These are phyloP conservation scores for Hydrolagus affinis DNA, from an alignment of 2,113 vertebrate genomes.

Conservation along the genomic window DNA sequence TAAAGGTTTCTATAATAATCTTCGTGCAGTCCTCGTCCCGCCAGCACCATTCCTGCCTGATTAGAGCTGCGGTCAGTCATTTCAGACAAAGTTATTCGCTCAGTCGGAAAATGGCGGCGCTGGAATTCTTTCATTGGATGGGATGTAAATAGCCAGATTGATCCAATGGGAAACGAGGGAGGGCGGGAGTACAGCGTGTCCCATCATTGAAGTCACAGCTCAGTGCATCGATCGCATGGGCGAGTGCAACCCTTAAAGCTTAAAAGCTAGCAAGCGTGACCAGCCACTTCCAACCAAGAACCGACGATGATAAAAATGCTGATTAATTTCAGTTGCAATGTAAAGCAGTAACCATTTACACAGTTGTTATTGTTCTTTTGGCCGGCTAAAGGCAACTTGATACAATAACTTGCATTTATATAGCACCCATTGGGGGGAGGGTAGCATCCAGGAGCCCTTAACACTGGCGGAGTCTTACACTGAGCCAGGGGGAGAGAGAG, in stretches of 20 bases:
- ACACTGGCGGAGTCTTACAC: no score
- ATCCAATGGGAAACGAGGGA: conserved; percentile 45
- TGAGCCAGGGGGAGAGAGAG: no score
- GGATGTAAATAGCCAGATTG: conserved; percentile 23
- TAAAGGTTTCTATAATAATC: background rate
- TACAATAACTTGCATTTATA: no score
- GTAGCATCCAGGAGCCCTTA: no score
- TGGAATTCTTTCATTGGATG: conserved; percentile 51
- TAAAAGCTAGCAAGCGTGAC: background rate
- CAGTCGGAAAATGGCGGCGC: conserved; percentile 46
- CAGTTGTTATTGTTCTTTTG: no score
- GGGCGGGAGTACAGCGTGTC: conserved; percentile 36
- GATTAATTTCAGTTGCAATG: no score
- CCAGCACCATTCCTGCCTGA: conserved; percentile 55
- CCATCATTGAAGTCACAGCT: background rate
- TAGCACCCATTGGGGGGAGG: no score
- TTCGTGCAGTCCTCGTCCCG: conserved; percentile 39
- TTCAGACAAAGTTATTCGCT: conserved; percentile 37
- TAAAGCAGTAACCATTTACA: no score
- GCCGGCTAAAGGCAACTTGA: no score
- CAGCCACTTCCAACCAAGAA: background rate
- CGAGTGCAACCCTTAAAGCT: background rate
- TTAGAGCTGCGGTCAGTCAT: conserved; percentile 42
- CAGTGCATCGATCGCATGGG: background rate
- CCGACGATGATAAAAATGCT: background rate